Evolutionary conservation across 2,888 invertebrate species (phyloP).

Genomic region (Tenthredo distinguenda): DNA sequence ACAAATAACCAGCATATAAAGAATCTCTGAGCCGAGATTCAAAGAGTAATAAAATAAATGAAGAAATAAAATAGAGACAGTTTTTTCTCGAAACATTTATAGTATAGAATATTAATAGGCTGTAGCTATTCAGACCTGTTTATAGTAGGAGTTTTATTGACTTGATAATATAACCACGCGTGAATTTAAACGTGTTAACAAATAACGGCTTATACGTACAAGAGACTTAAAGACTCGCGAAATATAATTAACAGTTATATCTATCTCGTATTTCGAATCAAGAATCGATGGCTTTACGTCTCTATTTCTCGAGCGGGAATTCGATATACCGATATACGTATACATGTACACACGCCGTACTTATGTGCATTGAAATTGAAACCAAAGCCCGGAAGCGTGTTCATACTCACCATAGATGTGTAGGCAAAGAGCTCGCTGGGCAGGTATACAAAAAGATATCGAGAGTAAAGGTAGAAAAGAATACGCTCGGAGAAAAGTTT

Average conservation of each 20-base stretch:
- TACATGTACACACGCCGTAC: neutral
- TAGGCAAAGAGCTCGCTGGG: neutral
- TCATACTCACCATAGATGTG: neutral
- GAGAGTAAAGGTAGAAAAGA: no score
- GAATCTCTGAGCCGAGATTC: no score
- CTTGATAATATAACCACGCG: neutral
- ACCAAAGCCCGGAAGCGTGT: constrained; percentile 22
- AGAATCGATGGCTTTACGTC: neutral
- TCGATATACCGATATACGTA: neutral
- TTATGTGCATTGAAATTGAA: neutral
- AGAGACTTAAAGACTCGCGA: neutral
- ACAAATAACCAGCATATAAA: no score
- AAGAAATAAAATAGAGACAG: no score
- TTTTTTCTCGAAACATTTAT: no score
- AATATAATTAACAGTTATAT: constrained; percentile 24
- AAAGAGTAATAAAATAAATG: no score
- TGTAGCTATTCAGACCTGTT: neutral
- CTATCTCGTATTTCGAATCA: constrained; percentile 9
- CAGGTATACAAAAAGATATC: no score
- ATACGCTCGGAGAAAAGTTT: no score
- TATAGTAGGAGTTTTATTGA: neutral
- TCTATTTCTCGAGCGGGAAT: neutral
- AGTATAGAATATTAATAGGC: neutral
- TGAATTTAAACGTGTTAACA: neutral
- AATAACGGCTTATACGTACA: neutral